Base-by-base conservation (phyloP, 2,888 invertebrate genomes). In the Exephanes ischioxanthus region DNA sequence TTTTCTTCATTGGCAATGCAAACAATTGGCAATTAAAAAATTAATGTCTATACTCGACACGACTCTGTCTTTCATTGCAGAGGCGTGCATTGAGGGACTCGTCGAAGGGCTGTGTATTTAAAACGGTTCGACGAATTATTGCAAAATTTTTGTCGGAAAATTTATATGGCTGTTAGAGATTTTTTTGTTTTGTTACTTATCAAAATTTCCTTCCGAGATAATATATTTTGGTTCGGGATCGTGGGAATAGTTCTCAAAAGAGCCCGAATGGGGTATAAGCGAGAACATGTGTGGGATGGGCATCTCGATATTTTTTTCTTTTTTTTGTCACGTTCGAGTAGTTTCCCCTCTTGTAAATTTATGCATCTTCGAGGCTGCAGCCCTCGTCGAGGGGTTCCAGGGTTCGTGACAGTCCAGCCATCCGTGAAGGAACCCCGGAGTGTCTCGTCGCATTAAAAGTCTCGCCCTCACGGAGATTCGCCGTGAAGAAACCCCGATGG, bases 391-490 rank as follows among this genome's bases (percentile, higher is more conserved):
- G 53, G 85, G 80, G 45, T 61, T 75, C 72, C 70, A 73, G 80
- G 83, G 80, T 72, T 84, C 72, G 70, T 79, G 83, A 86, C 86
- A 86, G 80, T 86, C 86, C 71, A 81, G 81, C 83, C 84, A 77
- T 53, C 75, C 72, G 77, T 82, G 73, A 83, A 75, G 61, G 55
- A 86, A 84, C 75, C 84, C 73, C 66, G 72, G 75, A 70, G 85
- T 71, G 80, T 76, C 55, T 66, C 58, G 66, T 68, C 68, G 22
- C 67, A 70, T 84, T 68, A 84, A 33, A 71, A 61, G 61, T 45
- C 37, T 71, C 76, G 70, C 82, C 82, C 70, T 58, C 67, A 51
- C 37, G 53, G 22, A 61, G 70, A 82, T 70, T 71, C 76, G 76
- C 53, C 68, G 51, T 48, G 75, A 79, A 86, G 75, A 81, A 84